These are phyloP conservation scores for Eristalis intricaria DNA, from an alignment of 2,888 invertebrate species.

Conservation along the genomic window DNA sequence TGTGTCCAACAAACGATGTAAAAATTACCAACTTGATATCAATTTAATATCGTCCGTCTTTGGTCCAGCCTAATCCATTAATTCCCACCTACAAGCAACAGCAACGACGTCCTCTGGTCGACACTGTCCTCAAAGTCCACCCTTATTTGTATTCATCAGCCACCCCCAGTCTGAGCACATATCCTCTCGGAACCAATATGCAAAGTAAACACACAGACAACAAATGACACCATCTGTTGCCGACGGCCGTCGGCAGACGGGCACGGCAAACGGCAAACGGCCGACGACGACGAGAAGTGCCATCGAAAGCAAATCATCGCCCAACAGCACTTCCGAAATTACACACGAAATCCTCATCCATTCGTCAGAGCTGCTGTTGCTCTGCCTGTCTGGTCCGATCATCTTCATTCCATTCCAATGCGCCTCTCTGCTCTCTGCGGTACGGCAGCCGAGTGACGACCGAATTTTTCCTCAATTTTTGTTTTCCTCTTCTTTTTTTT, in stretches of 20 bases:
- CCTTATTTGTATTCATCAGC: conserved; percentile 60
- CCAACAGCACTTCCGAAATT: conserved; percentile 56
- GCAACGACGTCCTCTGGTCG: not conserved
- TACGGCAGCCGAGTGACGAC: not conserved
- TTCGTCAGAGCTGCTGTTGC: conserved; percentile 53
- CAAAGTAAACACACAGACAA: conserved; percentile 67
- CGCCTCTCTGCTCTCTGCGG: not conserved
- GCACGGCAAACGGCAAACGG: not conserved
- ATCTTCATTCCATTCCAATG: conserved; percentile 8
- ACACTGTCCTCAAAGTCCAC: conserved; percentile 8
- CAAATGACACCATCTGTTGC: conserved; percentile 68
- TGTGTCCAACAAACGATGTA: conserved; percentile 24
- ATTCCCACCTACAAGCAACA: conserved; percentile 56
- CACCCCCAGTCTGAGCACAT: conserved; percentile 41
- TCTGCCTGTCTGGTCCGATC: conserved; percentile 13
- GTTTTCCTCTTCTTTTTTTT: conserved; percentile 8
- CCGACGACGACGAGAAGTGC: conserved; percentile 30
- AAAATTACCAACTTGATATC: conserved; percentile 48
- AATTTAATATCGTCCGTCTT: conserved; percentile 59
- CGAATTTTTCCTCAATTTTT: not conserved
- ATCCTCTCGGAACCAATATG: conserved; percentile 54
- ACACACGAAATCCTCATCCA: conserved; percentile 63
- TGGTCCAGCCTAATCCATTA: conserved; percentile 63
- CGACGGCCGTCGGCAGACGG: conserved; percentile 36
- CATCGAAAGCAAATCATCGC: conserved; percentile 68